phyloP scores from a whole-genome alignment of 2,888 invertebrate genomes.

The Meghimatium bilineatum region DNA sequence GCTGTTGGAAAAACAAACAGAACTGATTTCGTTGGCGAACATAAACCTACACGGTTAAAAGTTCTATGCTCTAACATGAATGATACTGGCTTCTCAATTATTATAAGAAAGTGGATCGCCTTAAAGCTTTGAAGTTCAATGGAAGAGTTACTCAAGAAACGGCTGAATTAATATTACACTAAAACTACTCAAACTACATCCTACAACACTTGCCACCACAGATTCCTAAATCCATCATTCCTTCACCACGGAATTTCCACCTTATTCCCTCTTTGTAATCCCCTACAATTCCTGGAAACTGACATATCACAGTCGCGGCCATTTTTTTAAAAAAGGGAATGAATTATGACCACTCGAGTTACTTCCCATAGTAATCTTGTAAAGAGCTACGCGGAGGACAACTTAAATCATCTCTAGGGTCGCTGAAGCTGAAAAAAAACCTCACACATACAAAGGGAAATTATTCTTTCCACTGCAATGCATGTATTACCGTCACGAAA shows the following conservation, averaged over 20 bases:
- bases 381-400: background rate
- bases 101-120: too few relatives aligned
- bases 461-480: conserved; percentile 20
- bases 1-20: too few relatives aligned
- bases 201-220: background rate
- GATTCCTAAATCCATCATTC: conserved; percentile 12
- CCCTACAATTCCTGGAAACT: background rate
- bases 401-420: conserved; percentile 11
- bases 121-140: too few relatives aligned
- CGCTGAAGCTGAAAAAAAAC: background rate
- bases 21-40: too few relatives aligned
- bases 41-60: too few relatives aligned
- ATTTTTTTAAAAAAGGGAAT: background rate
- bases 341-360: conserved; percentile 29
- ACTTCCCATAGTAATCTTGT: conserved; percentile 6
- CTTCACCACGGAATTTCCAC: background rate
- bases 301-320: background rate
- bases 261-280: background rate
- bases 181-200: background rate
- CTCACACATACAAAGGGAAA: background rate
- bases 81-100: too few relatives aligned
- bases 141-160: too few relatives aligned
- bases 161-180: too few relatives aligned
- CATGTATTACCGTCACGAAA: conserved; percentile 15
- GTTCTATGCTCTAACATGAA: too few relatives aligned